Conservation (phyloP, 2,113 vertebrate species). For the Xiphophorus maculatus region DNA sequence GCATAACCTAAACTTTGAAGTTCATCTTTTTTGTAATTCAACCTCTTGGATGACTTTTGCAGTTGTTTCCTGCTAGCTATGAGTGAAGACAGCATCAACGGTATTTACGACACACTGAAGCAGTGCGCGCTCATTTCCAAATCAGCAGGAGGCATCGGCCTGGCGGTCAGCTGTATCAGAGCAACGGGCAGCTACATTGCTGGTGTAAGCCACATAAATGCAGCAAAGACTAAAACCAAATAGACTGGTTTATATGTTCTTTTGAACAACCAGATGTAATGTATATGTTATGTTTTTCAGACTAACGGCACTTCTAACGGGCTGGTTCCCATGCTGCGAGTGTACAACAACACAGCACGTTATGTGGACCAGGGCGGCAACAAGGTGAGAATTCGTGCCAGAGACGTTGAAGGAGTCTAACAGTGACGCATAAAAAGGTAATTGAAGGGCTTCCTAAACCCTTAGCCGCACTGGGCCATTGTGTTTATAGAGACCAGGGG, state of each 20-base stretch:
- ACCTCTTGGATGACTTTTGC: constrained; percentile 20
- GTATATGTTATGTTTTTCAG: constrained; percentile 71
- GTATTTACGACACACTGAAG: constrained; percentile 96
- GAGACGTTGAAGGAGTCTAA: neutral
- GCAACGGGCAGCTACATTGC: constrained; percentile 97
- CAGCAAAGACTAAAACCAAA: neutral
- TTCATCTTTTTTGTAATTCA: neutral
- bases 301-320: constrained; percentile 96
- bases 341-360: constrained; percentile 97
- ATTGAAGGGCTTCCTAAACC: neutral
- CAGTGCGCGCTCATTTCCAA: constrained; percentile 97
- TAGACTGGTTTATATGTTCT: neutral
- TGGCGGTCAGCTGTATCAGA: constrained; percentile 95
- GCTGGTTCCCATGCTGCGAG: constrained; percentile 94
- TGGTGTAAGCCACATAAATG: constrained; percentile 82
- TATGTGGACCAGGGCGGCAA: constrained; percentile 98
- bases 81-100: constrained; percentile 97
- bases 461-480: neutral
- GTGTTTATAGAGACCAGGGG: constrained; percentile 87
- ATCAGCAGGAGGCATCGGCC: constrained; percentile 94
- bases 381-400: constrained; percentile 82
- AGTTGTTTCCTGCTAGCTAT: constrained; percentile 96
- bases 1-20: neutral
- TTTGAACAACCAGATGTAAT: neutral
- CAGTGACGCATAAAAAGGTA: neutral